These are phyloP conservation scores for Sorex araneus DNA, from an alignment of 2,113 vertebrate genomes.

Conservation along the genomic window DNA sequence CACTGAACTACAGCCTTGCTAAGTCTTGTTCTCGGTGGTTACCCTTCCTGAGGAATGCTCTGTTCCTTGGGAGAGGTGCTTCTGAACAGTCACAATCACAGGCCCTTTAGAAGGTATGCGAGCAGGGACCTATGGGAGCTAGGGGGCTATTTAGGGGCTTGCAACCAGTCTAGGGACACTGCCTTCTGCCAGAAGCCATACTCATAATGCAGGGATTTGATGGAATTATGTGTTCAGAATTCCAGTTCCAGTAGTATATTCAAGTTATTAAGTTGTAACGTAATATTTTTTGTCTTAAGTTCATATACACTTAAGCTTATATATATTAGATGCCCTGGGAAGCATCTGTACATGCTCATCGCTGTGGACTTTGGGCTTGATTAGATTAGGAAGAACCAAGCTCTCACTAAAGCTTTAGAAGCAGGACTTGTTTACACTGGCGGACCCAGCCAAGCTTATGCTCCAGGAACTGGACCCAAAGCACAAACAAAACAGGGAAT, in stretches of 20 bases:
- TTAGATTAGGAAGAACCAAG: too few species aligned
- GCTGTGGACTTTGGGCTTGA: too few species aligned
- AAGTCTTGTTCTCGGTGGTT: neutral
- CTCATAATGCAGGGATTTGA: neutral
- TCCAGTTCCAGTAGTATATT: neutral
- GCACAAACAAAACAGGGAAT: too few species aligned
- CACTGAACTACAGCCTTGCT: neutral
- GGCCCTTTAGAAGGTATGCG: neutral
- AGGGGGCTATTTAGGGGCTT: too few species aligned
- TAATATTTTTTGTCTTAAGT: slow-evolving; percentile 26
- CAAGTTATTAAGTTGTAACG: neutral
- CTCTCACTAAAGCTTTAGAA: too few species aligned
- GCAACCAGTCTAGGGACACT: neutral
- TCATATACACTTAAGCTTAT: slow-evolving; percentile 1
- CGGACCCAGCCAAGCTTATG: too few species aligned
- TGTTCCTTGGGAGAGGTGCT: neutral
- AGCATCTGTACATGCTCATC: too few species aligned
- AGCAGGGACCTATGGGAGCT: too few species aligned
- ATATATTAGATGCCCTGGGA: neutral
- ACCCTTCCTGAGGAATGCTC: neutral
- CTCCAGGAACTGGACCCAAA: too few species aligned
- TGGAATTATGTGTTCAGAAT: neutral
- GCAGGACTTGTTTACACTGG: neutral
- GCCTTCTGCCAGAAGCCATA: neutral
- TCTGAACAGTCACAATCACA: neutral